Evolutionary conservation across 2,113 vertebrate genomes (phyloP).

Genomic region (Crotalus helleri): DNA sequence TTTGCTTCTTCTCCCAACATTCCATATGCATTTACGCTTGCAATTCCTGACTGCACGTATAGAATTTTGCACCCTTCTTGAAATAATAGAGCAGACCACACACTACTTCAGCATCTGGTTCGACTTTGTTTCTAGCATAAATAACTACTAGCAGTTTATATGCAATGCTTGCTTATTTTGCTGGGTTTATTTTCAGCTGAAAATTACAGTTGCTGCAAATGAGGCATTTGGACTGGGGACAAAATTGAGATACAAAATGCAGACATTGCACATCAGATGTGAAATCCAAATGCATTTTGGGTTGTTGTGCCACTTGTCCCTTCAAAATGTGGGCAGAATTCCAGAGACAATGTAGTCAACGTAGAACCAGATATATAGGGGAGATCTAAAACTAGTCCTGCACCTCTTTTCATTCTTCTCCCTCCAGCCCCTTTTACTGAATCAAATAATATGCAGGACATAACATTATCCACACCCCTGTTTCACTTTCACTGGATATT

Average conservation of each 20-base stretch:
- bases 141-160: slow-evolving; percentile 39
- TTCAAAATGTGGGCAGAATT: background rate
- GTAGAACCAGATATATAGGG: background rate
- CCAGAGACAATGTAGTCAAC: background rate
- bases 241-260: background rate
- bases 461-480: too few relatives aligned
- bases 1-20: background rate
- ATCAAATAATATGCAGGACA: background rate
- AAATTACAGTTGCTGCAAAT: background rate
- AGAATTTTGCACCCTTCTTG: slow-evolving; percentile 45
- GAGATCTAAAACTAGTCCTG: background rate
- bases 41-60: background rate
- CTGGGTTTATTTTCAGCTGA: slow-evolving; percentile 38
- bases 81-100: slow-evolving; percentile 46
- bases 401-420: background rate
- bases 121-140: slow-evolving; percentile 47
- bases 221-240: background rate
- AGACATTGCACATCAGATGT: background rate
- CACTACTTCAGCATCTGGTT: slow-evolving; percentile 49
- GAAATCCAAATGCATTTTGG: background rate
- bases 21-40: slow-evolving; percentile 23
- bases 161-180: slow-evolving; percentile 40
- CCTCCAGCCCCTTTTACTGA: background rate
- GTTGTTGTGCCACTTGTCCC: background rate
- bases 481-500: background rate